Evolutionary conservation across 2,113 vertebrate species (phyloP), one percentile per base, ranked within the genome.

Genomic region (Oceanites oceanicus): DNA sequence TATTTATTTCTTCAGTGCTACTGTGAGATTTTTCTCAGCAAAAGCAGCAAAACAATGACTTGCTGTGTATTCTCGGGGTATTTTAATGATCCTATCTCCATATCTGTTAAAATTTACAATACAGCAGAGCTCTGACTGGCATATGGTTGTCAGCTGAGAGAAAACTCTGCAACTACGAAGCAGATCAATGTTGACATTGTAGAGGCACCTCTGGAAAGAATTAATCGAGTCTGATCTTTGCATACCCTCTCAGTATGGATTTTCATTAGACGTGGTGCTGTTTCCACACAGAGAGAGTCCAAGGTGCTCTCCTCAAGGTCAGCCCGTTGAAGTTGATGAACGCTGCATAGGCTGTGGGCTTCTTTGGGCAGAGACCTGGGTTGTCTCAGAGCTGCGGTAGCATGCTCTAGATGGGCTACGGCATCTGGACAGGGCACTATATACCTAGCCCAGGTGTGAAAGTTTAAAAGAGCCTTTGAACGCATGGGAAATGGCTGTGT

Each of bases 121-220:
- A 90, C 67, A 94, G 87, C 74, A 50, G 89, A 73, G 56, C 91
- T 90, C 81, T 93, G 95, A 94, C 55, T 94, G 95, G 92, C 95
- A 88, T 88, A 89, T 66, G 91, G 95, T 95, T 97, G 94, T 95
- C 97, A 96, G 92, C 77, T 2, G 36, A 92, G 92, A 96, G 92
- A 97, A 94, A 90, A 70, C 70, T 2, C 4, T 55, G 62, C 0
- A 2, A 88, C 81, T 62, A 86, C 84, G 95, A 97, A 82, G 89
- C 91, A 90, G 95, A 97, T 97, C 94, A 96, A 95, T 96, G 95
- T 97, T 95, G 93, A 97, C 95, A 97, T 94, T 92, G 91, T 94
- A 89, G 89, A 94, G 93, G 77, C 68, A 95, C 92, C 92, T 95
- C 92, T 95, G 87, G 94, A 95, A 96, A 95, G 94, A 96, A 96